Base-by-base conservation (phyloP, 2,113 vertebrate species). In the Chaetorhynchus papuensis region DNA sequence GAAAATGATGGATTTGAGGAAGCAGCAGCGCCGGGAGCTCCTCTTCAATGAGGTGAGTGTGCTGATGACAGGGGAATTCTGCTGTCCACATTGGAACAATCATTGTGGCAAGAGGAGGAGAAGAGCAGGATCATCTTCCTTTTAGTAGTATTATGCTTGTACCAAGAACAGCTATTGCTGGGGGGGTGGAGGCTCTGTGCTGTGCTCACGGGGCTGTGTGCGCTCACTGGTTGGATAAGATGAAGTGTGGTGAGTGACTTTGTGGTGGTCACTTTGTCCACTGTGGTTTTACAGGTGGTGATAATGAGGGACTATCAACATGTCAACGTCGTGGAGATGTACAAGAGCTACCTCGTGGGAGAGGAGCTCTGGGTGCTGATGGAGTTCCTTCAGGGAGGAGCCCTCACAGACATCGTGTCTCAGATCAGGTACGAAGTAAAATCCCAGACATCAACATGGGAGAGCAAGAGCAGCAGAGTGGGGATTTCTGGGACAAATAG, bases 291-390 rank as follows among this genome's bases (percentile, higher is more conserved):
- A n/a, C 96, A 99, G 99, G 99, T 99, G 95, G 99, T 99, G 90
- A 99, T 99, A 94, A 99, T 99, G 99, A 98, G 99, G 87, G 99
- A 99, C 97, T 99, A 99, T 70, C 99, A 99, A 92, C 99, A 99
- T 9, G 97, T 98, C 96, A 99, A 99, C 0, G 99, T 99, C 10
- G 99, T 99, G 97, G 99, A 99, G 97, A 99, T 99, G 99, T 99
- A 99, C 94, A 99, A 99, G 97, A 99, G 99, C 77, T 99, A 99
- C 53, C 97, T 99, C 11, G 99, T 99, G 92, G 99, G 99, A 68
- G 99, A 99, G 96, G 99, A 99, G 94, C 98, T 99, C 84, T 99
- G 99, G 99, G 99, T 99, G 49, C 98, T 99, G 87, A 99, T 99
- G 99, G 99, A 99, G 97, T 99, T 99, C 96, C 98, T 99, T 90